Conservation (phyloP, 2,113 vertebrate genomes). For the Furnarius figulus region DNA sequence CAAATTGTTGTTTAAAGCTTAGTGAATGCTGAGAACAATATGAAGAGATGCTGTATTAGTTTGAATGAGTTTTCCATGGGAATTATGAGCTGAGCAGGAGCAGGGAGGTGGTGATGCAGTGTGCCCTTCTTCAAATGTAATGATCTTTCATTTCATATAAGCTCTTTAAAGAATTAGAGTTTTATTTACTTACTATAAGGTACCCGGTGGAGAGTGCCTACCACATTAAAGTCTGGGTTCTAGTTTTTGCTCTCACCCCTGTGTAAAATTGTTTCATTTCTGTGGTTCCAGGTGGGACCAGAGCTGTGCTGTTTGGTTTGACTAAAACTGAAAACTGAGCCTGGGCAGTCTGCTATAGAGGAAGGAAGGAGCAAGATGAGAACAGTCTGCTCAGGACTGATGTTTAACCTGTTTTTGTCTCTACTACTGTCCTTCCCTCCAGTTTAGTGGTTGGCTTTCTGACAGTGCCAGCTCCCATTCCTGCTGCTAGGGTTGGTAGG, state of each 20-base stretch:
- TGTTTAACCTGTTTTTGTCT: not conserved
- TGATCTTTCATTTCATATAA: not conserved
- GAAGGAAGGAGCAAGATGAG: not conserved
- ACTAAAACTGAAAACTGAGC: not conserved
- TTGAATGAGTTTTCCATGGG: constrained; percentile 15
- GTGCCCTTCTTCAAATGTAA: not conserved
- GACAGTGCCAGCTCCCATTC: not conserved
- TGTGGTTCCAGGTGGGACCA: not conserved
- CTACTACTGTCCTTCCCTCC: not conserved
- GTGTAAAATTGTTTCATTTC: not conserved
- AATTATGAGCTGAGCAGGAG: not conserved
- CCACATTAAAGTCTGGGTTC: not conserved
- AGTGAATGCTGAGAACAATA: not conserved
- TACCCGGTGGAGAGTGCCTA: not conserved
- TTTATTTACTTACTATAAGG: not conserved
- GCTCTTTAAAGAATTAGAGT: not conserved
- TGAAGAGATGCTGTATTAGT: not conserved
- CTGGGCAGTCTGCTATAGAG: not conserved
- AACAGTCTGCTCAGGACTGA: not conserved
- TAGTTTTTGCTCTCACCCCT: not conserved
- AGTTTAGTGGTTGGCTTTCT: not conserved
- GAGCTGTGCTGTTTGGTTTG: not conserved
- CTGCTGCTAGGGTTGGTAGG: not conserved
- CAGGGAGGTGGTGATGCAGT: not conserved
- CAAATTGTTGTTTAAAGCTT: constrained; percentile 23